phyloP scores from a whole-genome alignment of 2,888 invertebrate genomes.

The Drosophila tripunctata region DNA sequence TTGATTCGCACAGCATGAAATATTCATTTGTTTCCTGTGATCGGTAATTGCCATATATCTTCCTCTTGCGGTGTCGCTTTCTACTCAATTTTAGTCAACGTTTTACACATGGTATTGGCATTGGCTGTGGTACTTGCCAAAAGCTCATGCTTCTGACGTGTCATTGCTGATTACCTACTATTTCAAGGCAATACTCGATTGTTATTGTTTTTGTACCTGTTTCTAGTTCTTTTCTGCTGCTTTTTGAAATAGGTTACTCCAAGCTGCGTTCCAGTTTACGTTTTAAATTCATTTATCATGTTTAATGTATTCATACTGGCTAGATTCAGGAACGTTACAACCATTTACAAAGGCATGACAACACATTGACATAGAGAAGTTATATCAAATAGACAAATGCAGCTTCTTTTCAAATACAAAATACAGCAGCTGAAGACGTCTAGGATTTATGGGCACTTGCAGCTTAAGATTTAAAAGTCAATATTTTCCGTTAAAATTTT shows the following conservation, averaged over 20 bases:
- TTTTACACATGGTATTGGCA: slow-evolving; percentile 56
- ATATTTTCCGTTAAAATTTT: too few species aligned
- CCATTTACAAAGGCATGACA: slow-evolving; percentile 20
- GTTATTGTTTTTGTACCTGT: slow-evolving; percentile 11
- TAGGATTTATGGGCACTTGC: too few species aligned
- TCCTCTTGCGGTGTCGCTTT: slow-evolving; percentile 76
- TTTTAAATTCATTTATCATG: slow-evolving; percentile 78
- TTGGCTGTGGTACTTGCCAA: slow-evolving; percentile 37
- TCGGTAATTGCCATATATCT: slow-evolving; percentile 80
- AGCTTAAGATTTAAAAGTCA: too few species aligned
- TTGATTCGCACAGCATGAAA: slow-evolving; percentile 80
- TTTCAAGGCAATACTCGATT: slow-evolving; percentile 56
- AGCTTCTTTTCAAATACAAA: not conserved
- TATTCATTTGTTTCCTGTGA: slow-evolving; percentile 80
- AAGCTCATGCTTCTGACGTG: slow-evolving; percentile 44
- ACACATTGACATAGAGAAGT: slow-evolving; percentile 17
- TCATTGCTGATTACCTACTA: slow-evolving; percentile 70
- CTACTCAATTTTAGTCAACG: slow-evolving; percentile 77
- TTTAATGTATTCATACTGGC: slow-evolving; percentile 55
- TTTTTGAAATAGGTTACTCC: slow-evolving; percentile 17
- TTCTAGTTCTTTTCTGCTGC: not conserved
- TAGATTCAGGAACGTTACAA: not conserved
- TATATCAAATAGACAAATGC: not conserved
- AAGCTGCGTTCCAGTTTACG: slow-evolving; percentile 52
- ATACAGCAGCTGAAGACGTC: not conserved